Base-by-base conservation (phyloP, 2,888 invertebrate genomes). In the Scaptomyza cyrtandrae region DNA sequence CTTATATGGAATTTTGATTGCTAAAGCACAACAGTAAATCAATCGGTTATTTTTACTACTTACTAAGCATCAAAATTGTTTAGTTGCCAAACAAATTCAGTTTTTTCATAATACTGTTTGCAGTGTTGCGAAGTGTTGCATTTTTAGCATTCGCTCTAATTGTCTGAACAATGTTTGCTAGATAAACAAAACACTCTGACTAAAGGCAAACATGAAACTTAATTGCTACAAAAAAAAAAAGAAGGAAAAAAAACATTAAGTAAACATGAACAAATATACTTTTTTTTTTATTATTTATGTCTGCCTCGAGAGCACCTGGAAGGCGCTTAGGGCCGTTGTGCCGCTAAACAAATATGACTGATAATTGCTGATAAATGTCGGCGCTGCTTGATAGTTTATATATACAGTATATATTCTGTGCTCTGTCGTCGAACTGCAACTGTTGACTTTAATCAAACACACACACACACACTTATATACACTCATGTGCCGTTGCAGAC, bases 371-470 rank as follows among this genome's bases (percentile, higher is more conserved):
- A 80, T 80, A 80, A 74, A 67, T 56, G 69, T 70, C 69, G 67
- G 45, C 64, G 53, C 68, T 71, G 49, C 63, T 64, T 61, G 56
- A 59, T 49, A 62, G 37, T 59, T 35, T 57, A 27, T 50, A 41
- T 59, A 39, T 62, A 31, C 45, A 39, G 13, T 10, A 31, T 62
- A 35, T 52, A 46, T 46, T 45, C 41, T 49, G 11, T 16, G 6
- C 27, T 41, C n/a, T 52, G 52, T 83, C 57, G 56, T 46, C 45
- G 62, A 44, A 35, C 59, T 46, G 60, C 43, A 66, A 60, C 55
- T 86, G 71, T 84, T 80, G 64, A 66, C 81, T 68, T 65, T 84
- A 81, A 86, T 81, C 81, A 81, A 86, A 75, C 19, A 19, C 19
- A 19, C 39, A 39, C 39, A n/a, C 37, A n/a, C 49, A 53, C 53